Evolutionary conservation across 2,113 vertebrate species (phyloP).

Genomic region (Pseudopodoces humilis): DNA sequence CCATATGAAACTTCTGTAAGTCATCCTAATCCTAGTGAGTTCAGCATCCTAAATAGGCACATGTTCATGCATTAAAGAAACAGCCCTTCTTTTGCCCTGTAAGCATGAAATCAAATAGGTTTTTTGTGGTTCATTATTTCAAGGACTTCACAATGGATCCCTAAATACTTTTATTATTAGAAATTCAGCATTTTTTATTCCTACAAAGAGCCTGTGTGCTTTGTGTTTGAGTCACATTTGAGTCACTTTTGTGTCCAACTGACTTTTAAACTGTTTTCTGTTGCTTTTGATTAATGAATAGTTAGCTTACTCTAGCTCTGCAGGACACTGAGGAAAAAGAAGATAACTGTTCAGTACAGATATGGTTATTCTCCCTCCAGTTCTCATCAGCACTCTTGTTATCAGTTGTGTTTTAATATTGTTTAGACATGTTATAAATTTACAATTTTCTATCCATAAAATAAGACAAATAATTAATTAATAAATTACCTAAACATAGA

Average conservation of each 20-base stretch:
- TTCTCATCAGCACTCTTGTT: background rate
- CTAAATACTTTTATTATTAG: background rate
- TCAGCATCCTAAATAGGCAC: background rate
- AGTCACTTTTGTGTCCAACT: background rate
- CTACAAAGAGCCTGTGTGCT: background rate
- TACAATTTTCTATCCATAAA: background rate
- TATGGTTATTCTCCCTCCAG: background rate
- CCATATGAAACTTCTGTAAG: background rate
- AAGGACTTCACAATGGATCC: background rate
- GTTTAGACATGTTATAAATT: background rate
- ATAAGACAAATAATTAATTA: background rate
- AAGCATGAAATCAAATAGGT: background rate
- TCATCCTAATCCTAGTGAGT: background rate
- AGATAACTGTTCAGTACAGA: background rate
- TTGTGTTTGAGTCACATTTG: background rate
- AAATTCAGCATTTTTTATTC: background rate
- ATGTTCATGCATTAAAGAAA: background rate
- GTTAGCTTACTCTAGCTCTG: background rate
- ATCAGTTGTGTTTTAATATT: background rate
- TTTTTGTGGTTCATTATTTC: background rate
- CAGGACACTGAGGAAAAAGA: background rate
- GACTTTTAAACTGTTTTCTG: background rate
- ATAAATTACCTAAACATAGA: background rate
- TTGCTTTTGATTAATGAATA: background rate
- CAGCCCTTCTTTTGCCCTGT: background rate